A percentile compares a stretch with the other conserved stretches of the same genome.
These are phyloP conservation scores for Sesia apiformis DNA, from an alignment of 2,888 invertebrate species.

Conservation along the genomic window DNA sequence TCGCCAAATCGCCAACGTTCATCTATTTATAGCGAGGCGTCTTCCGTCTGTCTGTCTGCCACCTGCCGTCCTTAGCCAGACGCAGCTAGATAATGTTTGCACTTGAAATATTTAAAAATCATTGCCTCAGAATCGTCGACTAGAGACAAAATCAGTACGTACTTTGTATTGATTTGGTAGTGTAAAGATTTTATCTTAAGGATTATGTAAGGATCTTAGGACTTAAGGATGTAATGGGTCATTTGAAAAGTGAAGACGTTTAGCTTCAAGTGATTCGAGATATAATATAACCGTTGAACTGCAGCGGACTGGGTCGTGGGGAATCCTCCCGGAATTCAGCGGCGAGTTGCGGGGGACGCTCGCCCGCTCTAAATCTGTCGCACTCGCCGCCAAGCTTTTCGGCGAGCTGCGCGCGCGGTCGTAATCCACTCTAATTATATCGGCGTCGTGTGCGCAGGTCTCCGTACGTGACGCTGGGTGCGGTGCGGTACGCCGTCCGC, in stretches of 20 bases:
- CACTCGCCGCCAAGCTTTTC: constrained; percentile 60
- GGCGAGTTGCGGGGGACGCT: constrained; percentile 55
- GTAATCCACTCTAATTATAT: constrained; percentile 35
- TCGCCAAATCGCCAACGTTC: constrained; percentile 59
- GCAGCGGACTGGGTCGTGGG: constrained; percentile 59
- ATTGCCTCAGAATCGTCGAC: not conserved
- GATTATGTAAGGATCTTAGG: no score
- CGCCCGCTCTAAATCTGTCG: constrained; percentile 62
- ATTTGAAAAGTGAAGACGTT: not conserved
- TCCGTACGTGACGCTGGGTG: constrained; percentile 79
- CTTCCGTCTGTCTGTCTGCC: constrained; percentile 66
- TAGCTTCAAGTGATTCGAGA: not conserved
- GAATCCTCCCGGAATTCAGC: constrained; percentile 67
- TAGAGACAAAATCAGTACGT: no score
- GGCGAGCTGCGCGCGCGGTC: constrained; percentile 46
- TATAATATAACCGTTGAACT: constrained; percentile 38
- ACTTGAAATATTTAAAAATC: constrained; percentile 9
- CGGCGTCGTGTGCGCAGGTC: constrained; percentile 56
- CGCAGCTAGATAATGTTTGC: constrained; percentile 11
- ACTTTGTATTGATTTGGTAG: no score
- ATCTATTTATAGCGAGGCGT: constrained; percentile 60
- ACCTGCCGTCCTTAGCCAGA: constrained; percentile 43
- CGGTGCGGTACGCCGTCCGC: constrained; percentile 81
- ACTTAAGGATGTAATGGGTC: not conserved
- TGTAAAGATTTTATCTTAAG: no score